phyloP scores from a whole-genome alignment of 2,888 invertebrate species.

The Metalampra italica region DNA sequence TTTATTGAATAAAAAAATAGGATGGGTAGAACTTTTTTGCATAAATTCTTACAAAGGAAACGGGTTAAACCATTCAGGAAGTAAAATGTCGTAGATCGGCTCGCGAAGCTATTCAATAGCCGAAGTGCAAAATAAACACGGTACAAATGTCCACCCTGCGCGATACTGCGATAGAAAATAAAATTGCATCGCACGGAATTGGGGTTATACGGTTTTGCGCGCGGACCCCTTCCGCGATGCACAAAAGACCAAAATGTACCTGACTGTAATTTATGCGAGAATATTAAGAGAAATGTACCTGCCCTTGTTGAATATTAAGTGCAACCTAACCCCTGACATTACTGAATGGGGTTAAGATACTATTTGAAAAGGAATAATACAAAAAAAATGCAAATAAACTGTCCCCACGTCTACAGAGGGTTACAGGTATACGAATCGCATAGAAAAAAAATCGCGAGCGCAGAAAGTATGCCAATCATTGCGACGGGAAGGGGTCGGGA shows the following conservation, averaged over 20 bases:
- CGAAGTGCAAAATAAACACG: conserved; percentile 31
- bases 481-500: conserved; percentile 20
- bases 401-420: conserved; percentile 66
- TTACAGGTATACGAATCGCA: conserved; percentile 56
- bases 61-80: conserved; percentile 77
- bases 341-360: conserved; percentile 77
- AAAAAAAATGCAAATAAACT: conserved; percentile 78
- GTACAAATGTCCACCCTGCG: conserved; percentile 28
- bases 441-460: conserved; percentile 64
- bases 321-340: conserved; percentile 79
- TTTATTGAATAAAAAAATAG: conserved; percentile 79
- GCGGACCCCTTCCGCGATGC: conserved; percentile 46
- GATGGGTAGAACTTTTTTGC: conserved; percentile 79
- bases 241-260: conserved; percentile 77
- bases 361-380: conserved; percentile 73
- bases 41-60: conserved; percentile 78
- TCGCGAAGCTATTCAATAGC: conserved; percentile 39
- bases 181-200: conserved; percentile 29
- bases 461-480: conserved; percentile 52
- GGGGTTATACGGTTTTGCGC: conserved; percentile 40
- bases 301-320: conserved; percentile 79
- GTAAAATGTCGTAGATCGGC: conserved; percentile 68
- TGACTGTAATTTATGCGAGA: conserved; percentile 80
- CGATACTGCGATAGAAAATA: conserved; percentile 28
- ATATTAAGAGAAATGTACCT: conserved; percentile 79